A percentile compares a stretch with the other conserved stretches of the same genome.
phyloP scores from a whole-genome alignment of 2,113 vertebrate genomes.

The Hassar affinis region DNA sequence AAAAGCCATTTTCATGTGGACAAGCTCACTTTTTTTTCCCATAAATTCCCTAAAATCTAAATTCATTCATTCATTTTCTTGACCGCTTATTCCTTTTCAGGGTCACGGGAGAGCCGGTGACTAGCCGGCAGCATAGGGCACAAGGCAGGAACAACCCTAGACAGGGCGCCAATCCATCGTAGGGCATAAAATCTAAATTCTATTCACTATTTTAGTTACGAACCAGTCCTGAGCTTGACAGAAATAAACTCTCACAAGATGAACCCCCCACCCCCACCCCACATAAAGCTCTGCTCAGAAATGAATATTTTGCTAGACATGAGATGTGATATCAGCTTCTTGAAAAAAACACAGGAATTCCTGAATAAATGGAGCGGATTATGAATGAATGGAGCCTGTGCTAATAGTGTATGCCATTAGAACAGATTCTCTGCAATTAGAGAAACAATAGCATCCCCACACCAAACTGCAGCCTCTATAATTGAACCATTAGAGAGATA shows the following conservation, averaged over 20 bases:
- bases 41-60: background rate
- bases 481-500: constrained; percentile 25
- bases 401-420: background rate
- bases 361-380: background rate
- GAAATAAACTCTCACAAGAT: background rate
- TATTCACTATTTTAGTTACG: background rate
- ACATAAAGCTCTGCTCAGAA: background rate
- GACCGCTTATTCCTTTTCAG: no score
- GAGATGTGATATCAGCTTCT: background rate
- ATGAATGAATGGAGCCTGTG: background rate
- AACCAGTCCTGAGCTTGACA: background rate
- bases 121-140: no score
- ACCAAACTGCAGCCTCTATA: constrained; percentile 1
- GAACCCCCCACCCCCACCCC: background rate
- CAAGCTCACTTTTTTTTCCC: background rate
- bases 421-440: constrained; percentile 1
- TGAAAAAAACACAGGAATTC: background rate
- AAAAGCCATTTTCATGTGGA: background rate
- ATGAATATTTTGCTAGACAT: background rate
- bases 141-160: no score
- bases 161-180: no score
- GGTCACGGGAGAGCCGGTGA: no score
- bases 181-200: no score
- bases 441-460: background rate
- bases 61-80: no score